Base-by-base conservation (phyloP, 92 coral and sea anemone genomes). In the Zoanthus gigantus region DNA sequence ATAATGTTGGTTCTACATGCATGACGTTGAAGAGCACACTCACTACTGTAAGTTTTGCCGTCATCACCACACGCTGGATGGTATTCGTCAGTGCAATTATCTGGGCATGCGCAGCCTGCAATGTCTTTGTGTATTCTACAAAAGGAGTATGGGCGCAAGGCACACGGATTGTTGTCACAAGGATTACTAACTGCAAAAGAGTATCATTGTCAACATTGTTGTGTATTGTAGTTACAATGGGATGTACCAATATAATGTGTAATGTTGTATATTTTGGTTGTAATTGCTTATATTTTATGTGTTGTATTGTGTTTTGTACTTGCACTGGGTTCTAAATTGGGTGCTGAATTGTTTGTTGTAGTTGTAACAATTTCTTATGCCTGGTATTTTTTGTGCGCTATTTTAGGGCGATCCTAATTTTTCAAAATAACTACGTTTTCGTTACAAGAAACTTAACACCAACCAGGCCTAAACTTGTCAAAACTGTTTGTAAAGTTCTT, bases 31-130 rank as follows among this genome's bases (percentile, higher is more conserved):
- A 79, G n/a, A 72, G 34, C 37, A 42, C 92, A 89, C 71, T 76
- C 44, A 74, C 78, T 89, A 12, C 85, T 67, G 79, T 89, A 89
- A 29, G 89, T 90, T 50, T 86, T 61, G 7, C 72, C 79, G 32
- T 90, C 81, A 13, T 86, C 47, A 11, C 86, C 92, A 72, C 92
- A 90, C n/a, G 85, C 92, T 23, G 92, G 92, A 10, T 17, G 1
- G 48, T 73, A 90, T 9, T 45, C 90, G 7, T 77, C 86, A 46
- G 81, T 63, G 52, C 92, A 90, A 28, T 61, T 16, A 9, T 46
- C 61, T 6, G 68, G 76, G 32, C 92, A 90, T 46, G 77, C 86
- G 47, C 92, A 90, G 18, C 83, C 48, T 1, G 92, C 83, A 8
- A 16, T 53, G 10, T 68, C 72, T 34, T 90, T 32, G 42, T 53